Evolutionary conservation across 2,113 vertebrate species (phyloP), one percentile per base, ranked within the genome.

Genomic region (Cromileptes altivelis): DNA sequence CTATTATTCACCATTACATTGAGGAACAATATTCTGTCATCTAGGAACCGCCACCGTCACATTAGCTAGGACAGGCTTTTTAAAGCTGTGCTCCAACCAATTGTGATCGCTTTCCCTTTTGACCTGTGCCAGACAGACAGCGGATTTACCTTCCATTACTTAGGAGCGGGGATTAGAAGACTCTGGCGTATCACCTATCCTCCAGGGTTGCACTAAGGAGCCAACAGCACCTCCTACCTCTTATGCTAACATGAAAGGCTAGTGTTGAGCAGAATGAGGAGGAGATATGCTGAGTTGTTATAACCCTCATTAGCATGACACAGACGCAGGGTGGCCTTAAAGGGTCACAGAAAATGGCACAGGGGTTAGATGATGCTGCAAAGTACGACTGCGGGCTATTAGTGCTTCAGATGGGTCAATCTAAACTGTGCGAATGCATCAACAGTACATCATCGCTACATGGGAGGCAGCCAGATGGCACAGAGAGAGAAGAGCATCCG

Each of bases 21-120:
- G 52, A 75, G 40, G 72, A 90, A 85, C 71, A 87, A 83, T 80
- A 55, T 85, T 70, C 42, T 77, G 68, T 79, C 75, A 72, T 73
- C 52, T 61, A 62, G 63, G 52, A 84, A 75, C 62, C 23, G 17
- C 67, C 21, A 64, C 33, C 80, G 25, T 82, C 71, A 84, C 82
- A 86, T 85, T 85, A 49, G 89, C 58, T 58, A 53, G 84, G 85
- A 86, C 84, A 71, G 86, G 69, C 80, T 79, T 83, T 82, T 78
- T 79, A 85, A 71, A 72, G 49, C 82, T 42, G 82, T 25, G 45
- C 84, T 79, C 74, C 56, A 74, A 81, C 81, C 86, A 91, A 92
- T 82, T 92, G 83, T 79, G 87, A 90, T 91, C 70, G 47, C 73
- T 90, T 94, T 93, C 83, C 85, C 74, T 90, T 90, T 84, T 91